Evolutionary conservation across 2,113 vertebrate genomes (phyloP).

Genomic region (Embiotoca jacksoni): DNA sequence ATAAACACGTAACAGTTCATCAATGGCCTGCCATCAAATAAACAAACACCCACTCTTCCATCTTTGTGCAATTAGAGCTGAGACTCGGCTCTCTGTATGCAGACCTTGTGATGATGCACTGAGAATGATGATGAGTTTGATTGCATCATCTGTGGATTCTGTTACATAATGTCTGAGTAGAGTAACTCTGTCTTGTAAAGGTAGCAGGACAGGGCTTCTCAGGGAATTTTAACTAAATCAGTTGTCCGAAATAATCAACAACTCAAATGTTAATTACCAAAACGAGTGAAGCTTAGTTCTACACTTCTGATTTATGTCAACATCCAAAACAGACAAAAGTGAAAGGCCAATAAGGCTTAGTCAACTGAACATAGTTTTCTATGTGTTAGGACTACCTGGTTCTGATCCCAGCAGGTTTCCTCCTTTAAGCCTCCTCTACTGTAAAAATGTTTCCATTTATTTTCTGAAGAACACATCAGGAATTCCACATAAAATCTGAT

Average conservation of each 20-base stretch:
- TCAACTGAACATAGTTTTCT: slow-evolving; percentile 21
- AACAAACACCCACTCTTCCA: slow-evolving; percentile 39
- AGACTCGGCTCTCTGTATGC: not conserved
- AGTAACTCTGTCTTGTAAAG: too few relatives aligned
- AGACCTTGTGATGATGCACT: slow-evolving; percentile 19
- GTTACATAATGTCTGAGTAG: too few relatives aligned
- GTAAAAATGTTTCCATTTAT: slow-evolving; percentile 53
- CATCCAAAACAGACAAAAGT: not conserved
- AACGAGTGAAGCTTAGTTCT: not conserved
- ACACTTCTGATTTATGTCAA: not conserved
- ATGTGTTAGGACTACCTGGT: slow-evolving; percentile 12
- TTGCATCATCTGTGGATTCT: not conserved
- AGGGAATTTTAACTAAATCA: too few relatives aligned
- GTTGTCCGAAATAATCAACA: not conserved
- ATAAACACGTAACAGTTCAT: slow-evolving; percentile 11
- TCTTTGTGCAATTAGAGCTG: slow-evolving; percentile 35
- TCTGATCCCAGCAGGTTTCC: slow-evolving; percentile 27
- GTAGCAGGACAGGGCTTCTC: too few relatives aligned
- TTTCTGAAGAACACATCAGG: slow-evolving; percentile 52
- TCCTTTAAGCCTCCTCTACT: slow-evolving; percentile 6
- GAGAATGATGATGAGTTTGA: not conserved
- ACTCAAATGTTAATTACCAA: too few relatives aligned
- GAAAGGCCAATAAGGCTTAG: not conserved
- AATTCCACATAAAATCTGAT: slow-evolving; percentile 66
- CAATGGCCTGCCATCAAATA: not conserved